Evolutionary conservation across 2,888 invertebrate species (phyloP).

Genomic region (Melolontha melolontha): DNA sequence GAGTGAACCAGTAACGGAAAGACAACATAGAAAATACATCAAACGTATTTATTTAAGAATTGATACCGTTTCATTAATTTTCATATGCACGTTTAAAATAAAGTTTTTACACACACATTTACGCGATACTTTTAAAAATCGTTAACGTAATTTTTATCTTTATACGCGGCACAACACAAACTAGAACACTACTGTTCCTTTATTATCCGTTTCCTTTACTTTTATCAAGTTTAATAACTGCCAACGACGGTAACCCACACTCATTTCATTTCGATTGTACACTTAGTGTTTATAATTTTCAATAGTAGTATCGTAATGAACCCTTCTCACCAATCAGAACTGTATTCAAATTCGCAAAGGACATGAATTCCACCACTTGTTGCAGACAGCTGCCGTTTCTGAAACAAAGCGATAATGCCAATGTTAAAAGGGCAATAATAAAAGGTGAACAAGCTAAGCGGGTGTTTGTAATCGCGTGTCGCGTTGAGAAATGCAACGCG

Average conservation of each 20-base stretch:
- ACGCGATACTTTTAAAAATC: too few species aligned
- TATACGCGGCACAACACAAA: too few species aligned
- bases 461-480: too few species aligned
- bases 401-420: constrained; percentile 9
- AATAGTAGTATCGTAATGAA: neutral
- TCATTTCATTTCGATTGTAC: neutral
- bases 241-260: neutral
- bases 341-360: neutral
- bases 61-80: too few species aligned
- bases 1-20: neutral
- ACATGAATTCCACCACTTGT: neutral
- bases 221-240: constrained; percentile 27
- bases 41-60: too few species aligned
- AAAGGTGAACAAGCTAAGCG: neutral
- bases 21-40: too few species aligned
- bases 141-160: too few species aligned
- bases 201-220: constrained; percentile 28
- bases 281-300: too few species aligned
- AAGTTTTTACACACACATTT: too few species aligned
- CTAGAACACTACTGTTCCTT: constrained; percentile 6
- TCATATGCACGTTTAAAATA: too few species aligned
- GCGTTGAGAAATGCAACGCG: too few species aligned
- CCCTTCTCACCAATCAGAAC: neutral
- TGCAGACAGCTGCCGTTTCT: constrained; percentile 1
- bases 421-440: neutral